phyloP scores from a whole-genome alignment of 2,888 invertebrate species.

The Yponomeuta cagnagella region DNA sequence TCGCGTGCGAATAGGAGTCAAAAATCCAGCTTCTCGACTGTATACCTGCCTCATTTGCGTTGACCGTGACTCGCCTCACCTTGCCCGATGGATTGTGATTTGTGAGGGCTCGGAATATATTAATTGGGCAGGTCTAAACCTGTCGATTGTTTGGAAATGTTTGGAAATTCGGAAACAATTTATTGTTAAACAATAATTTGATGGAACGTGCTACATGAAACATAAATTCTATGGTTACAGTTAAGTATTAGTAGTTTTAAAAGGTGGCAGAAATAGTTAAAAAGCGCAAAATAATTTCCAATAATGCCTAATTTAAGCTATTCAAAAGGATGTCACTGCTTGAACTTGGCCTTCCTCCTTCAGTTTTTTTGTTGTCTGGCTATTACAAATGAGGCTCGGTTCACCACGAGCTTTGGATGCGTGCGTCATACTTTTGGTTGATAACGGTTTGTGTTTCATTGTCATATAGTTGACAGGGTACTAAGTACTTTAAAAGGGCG shows the following conservation, averaged over 20 bases:
- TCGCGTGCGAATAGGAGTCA: conserved; percentile 4
- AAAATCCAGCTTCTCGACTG: neutral
- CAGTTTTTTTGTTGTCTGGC: neutral
- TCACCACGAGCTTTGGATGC: neutral
- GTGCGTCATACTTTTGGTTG: conserved; percentile 4
- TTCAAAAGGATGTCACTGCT: neutral
- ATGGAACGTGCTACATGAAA: neutral
- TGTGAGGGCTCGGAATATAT: conserved; percentile 28
- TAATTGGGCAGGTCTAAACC: conserved; percentile 7
- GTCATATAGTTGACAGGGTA: neutral
- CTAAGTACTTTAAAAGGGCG: neutral
- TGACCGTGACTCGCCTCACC: conserved; percentile 64
- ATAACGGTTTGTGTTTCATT: conserved; percentile 7
- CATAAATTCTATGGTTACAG: too few species aligned
- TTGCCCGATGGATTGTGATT: conserved; percentile 35
- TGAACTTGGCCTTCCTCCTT: neutral
- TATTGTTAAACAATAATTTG: neutral
- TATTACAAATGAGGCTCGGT: neutral
- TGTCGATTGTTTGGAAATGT: neutral
- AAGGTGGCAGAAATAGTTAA: too few species aligned
- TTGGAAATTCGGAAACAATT: too few species aligned
- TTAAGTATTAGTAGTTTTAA: too few species aligned
- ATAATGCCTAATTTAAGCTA: too few species aligned
- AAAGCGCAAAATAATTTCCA: too few species aligned
- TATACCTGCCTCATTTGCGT: conserved; percentile 46